Conservation (phyloP, 2,113 vertebrate species). For the Nyctereutes procyonoides region DNA sequence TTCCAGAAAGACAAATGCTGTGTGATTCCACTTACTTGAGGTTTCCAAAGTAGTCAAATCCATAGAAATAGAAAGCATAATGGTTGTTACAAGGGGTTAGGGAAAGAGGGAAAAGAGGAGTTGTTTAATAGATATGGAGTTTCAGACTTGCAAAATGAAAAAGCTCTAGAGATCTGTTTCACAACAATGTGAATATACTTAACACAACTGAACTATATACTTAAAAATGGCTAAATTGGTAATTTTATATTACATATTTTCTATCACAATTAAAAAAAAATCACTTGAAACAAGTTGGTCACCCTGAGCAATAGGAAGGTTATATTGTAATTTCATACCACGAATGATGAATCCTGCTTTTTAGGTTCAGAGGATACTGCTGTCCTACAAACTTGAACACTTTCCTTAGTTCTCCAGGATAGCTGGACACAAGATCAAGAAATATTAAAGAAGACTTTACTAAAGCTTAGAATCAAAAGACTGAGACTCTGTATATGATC, state of each 20-base stretch:
- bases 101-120: background rate
- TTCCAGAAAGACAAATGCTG: background rate
- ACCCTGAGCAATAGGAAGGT: background rate
- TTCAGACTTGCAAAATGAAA: background rate
- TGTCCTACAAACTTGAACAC: background rate
- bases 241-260: background rate
- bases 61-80: background rate
- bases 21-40: background rate
- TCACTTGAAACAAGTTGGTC: background rate
- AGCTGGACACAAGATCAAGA: background rate
- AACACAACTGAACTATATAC: background rate
- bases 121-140: background rate
- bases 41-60: background rate
- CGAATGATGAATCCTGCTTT: background rate
- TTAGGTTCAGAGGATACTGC: background rate
- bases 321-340: background rate
- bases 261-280: background rate
- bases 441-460: background rate
- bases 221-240: background rate
- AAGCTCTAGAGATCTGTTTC: background rate
- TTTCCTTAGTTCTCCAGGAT: background rate
- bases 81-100: background rate
- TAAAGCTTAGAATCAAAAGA: slow-evolving; percentile 2
- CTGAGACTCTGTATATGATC: background rate
- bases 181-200: background rate